Percentiles rank a stretch among this genome's conserved stretches.
Conservation (phyloP, 1,140 invertebrate genomes). For the Drosophila sechellia region DNA sequence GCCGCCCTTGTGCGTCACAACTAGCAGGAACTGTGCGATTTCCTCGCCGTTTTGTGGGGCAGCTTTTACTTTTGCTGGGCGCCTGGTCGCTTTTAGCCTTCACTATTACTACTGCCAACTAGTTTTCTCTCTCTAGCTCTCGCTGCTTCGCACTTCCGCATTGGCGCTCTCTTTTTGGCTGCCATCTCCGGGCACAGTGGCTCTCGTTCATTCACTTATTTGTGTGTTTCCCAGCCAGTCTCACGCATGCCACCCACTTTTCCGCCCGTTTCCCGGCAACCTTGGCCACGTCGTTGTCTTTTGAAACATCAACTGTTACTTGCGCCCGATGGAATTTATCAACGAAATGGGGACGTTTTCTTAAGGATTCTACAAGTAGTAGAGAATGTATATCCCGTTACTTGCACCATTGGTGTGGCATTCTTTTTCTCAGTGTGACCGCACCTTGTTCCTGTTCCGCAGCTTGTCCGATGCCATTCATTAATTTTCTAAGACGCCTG, state of each 20-base stretch:
- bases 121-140: conserved; percentile 30
- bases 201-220: conserved; percentile 76
- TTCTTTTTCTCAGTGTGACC: conserved; percentile 7
- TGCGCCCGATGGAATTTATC: conserved; percentile 2
- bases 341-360: background rate
- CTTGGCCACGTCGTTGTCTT: conserved; percentile 37
- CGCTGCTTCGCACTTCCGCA: background rate
- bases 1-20: conserved; percentile 20
- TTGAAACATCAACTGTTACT: conserved; percentile 13
- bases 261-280: conserved; percentile 11
- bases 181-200: background rate
- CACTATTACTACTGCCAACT: conserved; percentile 73
- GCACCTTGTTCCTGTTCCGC: conserved; percentile 49
- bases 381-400: too few relatives aligned
- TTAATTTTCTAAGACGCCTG: conserved; percentile 80
- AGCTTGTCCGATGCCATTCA: conserved; percentile 71
- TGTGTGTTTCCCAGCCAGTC: conserved; percentile 71
- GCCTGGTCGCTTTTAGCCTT: conserved; percentile 66
- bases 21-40: conserved; percentile 37
- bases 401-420: too few relatives aligned
- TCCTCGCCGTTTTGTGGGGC: conserved; percentile 40
- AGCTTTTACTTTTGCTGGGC: conserved; percentile 60
- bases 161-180: background rate
- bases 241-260: conserved; percentile 53
- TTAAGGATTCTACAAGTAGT: too few relatives aligned